Conservation (phyloP, 37 sponge, comb jelly and placozoan genomes). For the Petrosia ficiformis region DNA sequence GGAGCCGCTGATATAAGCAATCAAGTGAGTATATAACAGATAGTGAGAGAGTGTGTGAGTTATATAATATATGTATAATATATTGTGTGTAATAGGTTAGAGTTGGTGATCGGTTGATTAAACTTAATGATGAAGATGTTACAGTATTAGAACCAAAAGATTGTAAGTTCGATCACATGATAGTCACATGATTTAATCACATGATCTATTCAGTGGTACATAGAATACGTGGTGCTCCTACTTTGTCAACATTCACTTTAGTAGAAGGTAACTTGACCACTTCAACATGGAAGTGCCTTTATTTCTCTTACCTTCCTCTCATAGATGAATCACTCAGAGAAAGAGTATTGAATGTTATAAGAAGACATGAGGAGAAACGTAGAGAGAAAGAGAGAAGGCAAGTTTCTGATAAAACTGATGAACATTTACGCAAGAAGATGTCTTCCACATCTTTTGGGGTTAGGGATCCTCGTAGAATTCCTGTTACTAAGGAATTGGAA, state of each 20-base stretch:
- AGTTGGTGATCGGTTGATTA: slow-evolving; percentile 41
- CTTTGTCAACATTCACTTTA: slow-evolving; percentile 37
- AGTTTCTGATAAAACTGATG: background rate
- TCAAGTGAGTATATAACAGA: no score
- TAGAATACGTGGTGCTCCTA: slow-evolving; percentile 38
- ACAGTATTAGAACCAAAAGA: slow-evolving; percentile 32
- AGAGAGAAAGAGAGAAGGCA: background rate
- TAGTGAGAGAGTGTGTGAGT: background rate
- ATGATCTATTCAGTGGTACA: slow-evolving; percentile 39
- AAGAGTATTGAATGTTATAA: slow-evolving; percentile 18
- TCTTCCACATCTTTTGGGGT: background rate
- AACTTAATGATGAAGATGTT: slow-evolving; percentile 50
- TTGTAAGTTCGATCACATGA: slow-evolving; percentile 17
- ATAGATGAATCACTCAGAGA: slow-evolving; percentile 37
- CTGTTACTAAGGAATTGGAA: background rate
- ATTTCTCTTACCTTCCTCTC: no score
- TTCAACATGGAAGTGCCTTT: no score
- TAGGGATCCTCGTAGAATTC: background rate
- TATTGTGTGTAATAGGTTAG: slow-evolving; percentile 26
- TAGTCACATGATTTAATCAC: background rate
- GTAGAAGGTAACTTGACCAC: slow-evolving; percentile 46
- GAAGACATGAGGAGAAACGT: slow-evolving; percentile 33
- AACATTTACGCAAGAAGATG: background rate
- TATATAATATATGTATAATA: background rate
- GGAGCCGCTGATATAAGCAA: slow-evolving; percentile 65